Conservation (phyloP, 2,888 invertebrate species). For the Phaonia tiefii region DNA sequence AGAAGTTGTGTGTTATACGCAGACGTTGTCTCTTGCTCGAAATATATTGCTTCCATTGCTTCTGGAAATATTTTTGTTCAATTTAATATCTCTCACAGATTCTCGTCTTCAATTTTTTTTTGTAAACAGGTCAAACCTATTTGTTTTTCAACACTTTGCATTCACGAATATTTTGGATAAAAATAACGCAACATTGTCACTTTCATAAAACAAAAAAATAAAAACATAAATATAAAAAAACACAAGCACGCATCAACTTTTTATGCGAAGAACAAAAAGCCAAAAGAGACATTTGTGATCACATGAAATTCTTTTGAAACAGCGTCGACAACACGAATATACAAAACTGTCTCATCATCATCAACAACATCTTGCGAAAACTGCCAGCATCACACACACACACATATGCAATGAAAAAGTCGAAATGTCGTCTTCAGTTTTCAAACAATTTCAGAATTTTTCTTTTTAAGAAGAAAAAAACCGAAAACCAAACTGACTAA, state of each 20-base stretch:
- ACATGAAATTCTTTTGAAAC: conserved; percentile 53
- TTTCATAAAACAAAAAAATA: conserved; percentile 48
- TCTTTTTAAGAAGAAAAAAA: conserved; percentile 2
- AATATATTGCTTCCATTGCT: too few species aligned
- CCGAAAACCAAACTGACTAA: conserved; percentile 24
- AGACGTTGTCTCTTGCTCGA: too few species aligned
- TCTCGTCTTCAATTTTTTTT: too few species aligned
- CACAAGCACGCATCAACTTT: too few species aligned
- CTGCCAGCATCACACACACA: neutral
- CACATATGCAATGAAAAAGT: too few species aligned
- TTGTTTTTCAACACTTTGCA: neutral
- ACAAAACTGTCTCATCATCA: conserved; percentile 1
- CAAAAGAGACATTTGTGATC: conserved; percentile 16
- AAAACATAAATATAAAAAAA: neutral
- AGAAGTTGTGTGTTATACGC: too few species aligned
- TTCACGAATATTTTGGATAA: conserved; percentile 39
- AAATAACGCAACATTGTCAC: conserved; percentile 58
- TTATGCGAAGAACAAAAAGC: conserved; percentile 33
- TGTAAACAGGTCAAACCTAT: neutral
- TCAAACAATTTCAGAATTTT: neutral
- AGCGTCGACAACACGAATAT: conserved; percentile 17
- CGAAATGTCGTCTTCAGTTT: neutral
- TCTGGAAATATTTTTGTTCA: too few species aligned
- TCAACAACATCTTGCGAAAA: neutral
- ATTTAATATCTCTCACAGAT: too few species aligned